A percentile compares a stretch with the other conserved stretches of the same genome.
phyloP scores from a whole-genome alignment of 2,888 invertebrate genomes.

The Eurytoma adleriae region DNA sequence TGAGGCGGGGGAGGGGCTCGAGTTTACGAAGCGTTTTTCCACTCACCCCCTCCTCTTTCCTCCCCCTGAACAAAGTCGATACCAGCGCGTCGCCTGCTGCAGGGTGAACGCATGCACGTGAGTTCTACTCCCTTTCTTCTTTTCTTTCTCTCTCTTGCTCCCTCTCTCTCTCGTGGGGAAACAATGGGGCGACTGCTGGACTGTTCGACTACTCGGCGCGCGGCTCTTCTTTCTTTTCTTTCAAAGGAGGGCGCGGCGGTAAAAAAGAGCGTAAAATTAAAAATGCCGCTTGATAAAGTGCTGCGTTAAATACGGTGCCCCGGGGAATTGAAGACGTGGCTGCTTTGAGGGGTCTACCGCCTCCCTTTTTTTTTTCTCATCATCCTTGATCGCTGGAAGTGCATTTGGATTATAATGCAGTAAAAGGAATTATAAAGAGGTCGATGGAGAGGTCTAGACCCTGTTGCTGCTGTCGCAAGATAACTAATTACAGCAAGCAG shows the following conservation, averaged over 20 bases:
- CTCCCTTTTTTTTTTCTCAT: neutral
- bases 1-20: neutral
- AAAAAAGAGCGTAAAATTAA: constrained; percentile 14
- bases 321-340: constrained; percentile 9
- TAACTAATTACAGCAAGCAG: no score
- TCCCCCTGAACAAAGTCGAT: constrained; percentile 20
- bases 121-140: no score
- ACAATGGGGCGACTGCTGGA: no score
- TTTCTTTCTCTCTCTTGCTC: no score
- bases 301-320: constrained; percentile 18
- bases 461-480: no score
- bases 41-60: neutral
- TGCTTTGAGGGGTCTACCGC: neutral
- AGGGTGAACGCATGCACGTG: no score
- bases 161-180: no score
- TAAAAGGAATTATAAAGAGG: no score
- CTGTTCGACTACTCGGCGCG: no score
- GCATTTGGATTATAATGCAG: neutral
- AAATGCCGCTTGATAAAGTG: constrained; percentile 30
- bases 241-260: neutral
- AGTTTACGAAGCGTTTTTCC: constrained; percentile 4
- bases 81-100: neutral
- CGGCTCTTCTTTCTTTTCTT: neutral
- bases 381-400: constrained; percentile 4
- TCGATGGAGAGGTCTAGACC: no score